Evolutionary conservation across 92 coral and sea anemone species (phyloP).

Genomic region (Siderastrea radians): DNA sequence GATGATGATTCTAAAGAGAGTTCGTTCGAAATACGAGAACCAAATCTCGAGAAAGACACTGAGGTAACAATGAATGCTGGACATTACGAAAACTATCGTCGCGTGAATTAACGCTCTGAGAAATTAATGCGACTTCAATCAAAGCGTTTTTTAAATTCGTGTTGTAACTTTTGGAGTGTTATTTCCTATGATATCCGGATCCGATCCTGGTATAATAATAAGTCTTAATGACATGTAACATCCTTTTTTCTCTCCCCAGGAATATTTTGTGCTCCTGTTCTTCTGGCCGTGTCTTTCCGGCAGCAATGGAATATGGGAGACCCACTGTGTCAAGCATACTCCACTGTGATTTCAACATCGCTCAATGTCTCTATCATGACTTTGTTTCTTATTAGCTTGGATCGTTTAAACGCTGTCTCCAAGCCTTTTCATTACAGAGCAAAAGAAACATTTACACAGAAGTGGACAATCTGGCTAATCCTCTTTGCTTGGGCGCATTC

Average conservation of each 20-base stretch:
- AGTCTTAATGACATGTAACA: background rate
- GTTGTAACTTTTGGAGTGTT: too few relatives aligned
- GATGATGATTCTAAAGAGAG: too few relatives aligned
- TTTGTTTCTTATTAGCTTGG: constrained; percentile 83
- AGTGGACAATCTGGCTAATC: constrained; percentile 55
- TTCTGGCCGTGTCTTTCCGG: constrained; percentile 66
- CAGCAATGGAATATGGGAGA: constrained; percentile 84
- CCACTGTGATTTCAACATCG: constrained; percentile 73
- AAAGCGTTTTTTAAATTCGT: too few relatives aligned
- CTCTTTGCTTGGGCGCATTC: constrained; percentile 74
- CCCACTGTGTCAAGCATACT: constrained; percentile 62
- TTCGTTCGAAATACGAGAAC: too few relatives aligned
- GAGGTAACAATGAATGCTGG: too few relatives aligned
- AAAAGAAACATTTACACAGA: constrained; percentile 78
- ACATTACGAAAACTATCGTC: too few relatives aligned
- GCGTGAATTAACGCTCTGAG: too few relatives aligned
- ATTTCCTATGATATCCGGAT: too few relatives aligned
- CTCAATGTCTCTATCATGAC: constrained; percentile 88
- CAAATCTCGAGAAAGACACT: too few relatives aligned
- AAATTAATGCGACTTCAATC: too few relatives aligned
- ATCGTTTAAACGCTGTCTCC: constrained; percentile 85
- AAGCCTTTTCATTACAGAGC: constrained; percentile 85
- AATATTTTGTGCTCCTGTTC: constrained; percentile 78
- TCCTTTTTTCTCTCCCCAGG: constrained; percentile 43
- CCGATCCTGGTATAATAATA: too few relatives aligned